phyloP scores from a whole-genome alignment of 2,113 vertebrate genomes.

The Cephalopholis sonnerati region DNA sequence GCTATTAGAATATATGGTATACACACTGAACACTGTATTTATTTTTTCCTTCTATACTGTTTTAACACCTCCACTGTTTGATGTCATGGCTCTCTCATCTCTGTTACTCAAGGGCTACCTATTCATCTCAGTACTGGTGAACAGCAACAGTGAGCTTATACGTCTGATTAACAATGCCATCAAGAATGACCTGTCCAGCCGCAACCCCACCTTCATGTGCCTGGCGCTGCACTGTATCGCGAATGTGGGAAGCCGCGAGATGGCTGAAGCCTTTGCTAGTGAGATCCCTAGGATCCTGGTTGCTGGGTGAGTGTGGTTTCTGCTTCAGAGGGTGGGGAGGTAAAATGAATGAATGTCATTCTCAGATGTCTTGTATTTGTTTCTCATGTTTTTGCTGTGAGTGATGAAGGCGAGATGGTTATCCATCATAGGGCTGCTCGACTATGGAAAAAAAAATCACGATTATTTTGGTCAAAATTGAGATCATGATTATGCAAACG shows the following conservation, averaged over 20 bases:
- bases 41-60: too few species aligned
- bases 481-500: too few species aligned
- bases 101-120: slow-evolving; percentile 88
- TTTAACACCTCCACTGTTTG: neutral
- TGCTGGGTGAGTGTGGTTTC: slow-evolving; percentile 87
- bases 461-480: too few species aligned
- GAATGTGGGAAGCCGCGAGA: slow-evolving; percentile 94
- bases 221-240: slow-evolving; percentile 95
- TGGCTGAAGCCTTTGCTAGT: slow-evolving; percentile 94
- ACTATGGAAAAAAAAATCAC: too few species aligned
- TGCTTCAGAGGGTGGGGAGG: neutral
- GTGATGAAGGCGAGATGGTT: neutral
- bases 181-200: slow-evolving; percentile 95
- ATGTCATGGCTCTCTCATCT: too few species aligned
- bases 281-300: slow-evolving; percentile 95
- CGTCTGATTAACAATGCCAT: slow-evolving; percentile 96
- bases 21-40: too few species aligned
- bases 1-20: too few species aligned
- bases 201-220: slow-evolving; percentile 97
- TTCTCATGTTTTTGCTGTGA: neutral
- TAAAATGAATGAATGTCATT: neutral
- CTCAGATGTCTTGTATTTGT: neutral
- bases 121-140: slow-evolving; percentile 95
- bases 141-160: slow-evolving; percentile 95
- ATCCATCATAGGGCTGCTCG: too few species aligned